phyloP scores from a whole-genome alignment of 1,140 invertebrate species.

The Brachionus paranguensis region DNA sequence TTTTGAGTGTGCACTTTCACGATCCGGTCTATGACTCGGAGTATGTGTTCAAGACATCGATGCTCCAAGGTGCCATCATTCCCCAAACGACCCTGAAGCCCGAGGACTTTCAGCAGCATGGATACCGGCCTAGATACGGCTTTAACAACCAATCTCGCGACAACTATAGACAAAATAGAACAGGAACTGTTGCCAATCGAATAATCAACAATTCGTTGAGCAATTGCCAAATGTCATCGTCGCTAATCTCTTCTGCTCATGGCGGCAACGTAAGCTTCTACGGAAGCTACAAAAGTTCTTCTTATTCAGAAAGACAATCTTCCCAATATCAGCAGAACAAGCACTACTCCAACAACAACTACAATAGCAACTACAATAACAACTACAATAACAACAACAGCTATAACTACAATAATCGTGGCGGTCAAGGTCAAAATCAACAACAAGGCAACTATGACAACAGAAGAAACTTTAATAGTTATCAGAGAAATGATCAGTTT shows the following conservation, averaged over 20 bases:
- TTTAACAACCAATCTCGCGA: constrained; percentile 15
- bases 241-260: constrained; percentile 10
- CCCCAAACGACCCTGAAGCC: not conserved
- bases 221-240: not conserved
- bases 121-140: not conserved
- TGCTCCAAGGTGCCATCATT: not conserved
- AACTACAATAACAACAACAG: not conserved
- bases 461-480: not conserved
- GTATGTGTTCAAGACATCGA: not conserved
- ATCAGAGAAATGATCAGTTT: not conserved
- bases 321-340: not conserved
- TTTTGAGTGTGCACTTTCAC: constrained; percentile 22
- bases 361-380: not conserved
- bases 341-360: not conserved
- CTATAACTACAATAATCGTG: not conserved
- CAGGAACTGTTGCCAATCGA: not conserved
- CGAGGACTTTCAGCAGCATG: not conserved
- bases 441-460: not conserved
- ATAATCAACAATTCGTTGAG: not conserved
- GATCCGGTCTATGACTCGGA: constrained; percentile 27
- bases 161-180: constrained; percentile 25
- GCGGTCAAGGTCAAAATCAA: not conserved
- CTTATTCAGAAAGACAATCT: not conserved
- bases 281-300: constrained; percentile 17
- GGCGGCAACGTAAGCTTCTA: constrained; percentile 2